Base-by-base conservation (phyloP, 2,888 invertebrate genomes). In the Globia sparganii region DNA sequence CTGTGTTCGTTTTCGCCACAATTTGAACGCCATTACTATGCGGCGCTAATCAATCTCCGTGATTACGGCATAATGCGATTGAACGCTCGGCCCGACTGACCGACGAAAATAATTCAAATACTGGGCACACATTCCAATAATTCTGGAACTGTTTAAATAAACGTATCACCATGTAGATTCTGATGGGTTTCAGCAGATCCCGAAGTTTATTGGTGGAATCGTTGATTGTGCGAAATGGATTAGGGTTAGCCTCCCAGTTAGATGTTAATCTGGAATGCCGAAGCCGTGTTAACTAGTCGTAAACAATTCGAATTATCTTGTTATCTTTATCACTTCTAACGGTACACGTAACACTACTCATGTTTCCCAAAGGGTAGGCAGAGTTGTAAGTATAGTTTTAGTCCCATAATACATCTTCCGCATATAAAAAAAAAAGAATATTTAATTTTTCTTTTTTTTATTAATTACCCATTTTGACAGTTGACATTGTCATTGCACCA, bases 1-100 rank as follows among this genome's bases (percentile, higher is more conserved):
- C 0, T 64, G 72, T 78, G 77, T 84, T 73, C 77, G 72, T 88
- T 90, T 87, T 80, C 84, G 78, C 85, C 89, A 77, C 90, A 90
- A 89, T 89, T 90, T 85, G 86, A 58, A 83, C 88, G 85, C 92
- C 92, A 93, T 94, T 92, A 92, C 89, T 89, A 91, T 91, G 91
- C 91, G 88, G 90, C 91, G 92, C 94, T 95, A 95, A 95, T 95
- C 95, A 93, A 88, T 88, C 90, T 91, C 92, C 88, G 92, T 95
- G 95, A 96, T 96, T 96, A 94, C 93, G 91, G 87, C 83, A 85
- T 95, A 95, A 95, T 92, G 88, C 75, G 90, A 94, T 96, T 95
- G 89, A 76, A 80, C 87, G 87, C 85, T 84, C 85, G 86, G 87
- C 75, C 80, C 82, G 87, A 67, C 70, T 77, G 86, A 86, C 87